phyloP scores from a whole-genome alignment of 2,888 invertebrate species.

The Atethmia centrago region DNA sequence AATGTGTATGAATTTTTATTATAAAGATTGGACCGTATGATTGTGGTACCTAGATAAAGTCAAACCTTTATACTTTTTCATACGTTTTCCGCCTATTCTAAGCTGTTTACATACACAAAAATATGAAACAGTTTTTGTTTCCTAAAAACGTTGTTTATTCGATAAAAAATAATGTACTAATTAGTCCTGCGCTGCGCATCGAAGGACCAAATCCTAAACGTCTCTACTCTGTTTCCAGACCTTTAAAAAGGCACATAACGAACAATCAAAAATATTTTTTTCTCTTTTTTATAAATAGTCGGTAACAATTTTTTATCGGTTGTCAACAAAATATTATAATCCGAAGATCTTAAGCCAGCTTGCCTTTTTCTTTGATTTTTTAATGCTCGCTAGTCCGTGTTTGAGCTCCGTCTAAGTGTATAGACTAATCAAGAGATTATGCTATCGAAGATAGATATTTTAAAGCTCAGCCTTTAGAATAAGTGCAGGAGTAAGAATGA shows the following conservation, averaged over 20 bases:
- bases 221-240: not conserved
- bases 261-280: not conserved
- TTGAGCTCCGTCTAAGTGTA: not conserved
- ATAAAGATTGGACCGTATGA: not conserved
- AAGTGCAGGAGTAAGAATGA: not conserved
- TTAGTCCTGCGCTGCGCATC: not conserved
- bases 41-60: not conserved
- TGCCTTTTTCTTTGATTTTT: not conserved
- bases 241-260: not conserved
- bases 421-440: not conserved
- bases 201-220: not conserved
- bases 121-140: not conserved
- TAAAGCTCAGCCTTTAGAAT: not conserved
- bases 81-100: not conserved
- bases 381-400: not conserved
- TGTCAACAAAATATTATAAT: not conserved
- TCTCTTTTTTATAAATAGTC: not conserved
- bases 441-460: not conserved
- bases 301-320: not conserved
- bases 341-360: not conserved
- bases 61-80: not conserved
- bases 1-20: not conserved
- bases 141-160: not conserved
- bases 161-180: not conserved
- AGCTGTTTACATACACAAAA: not conserved